A percentile compares a stretch with the other conserved stretches of the same genome.
Evolutionary conservation across 1,140 invertebrate species (phyloP).

Genomic region (Tetranychus cinnabarinus): DNA sequence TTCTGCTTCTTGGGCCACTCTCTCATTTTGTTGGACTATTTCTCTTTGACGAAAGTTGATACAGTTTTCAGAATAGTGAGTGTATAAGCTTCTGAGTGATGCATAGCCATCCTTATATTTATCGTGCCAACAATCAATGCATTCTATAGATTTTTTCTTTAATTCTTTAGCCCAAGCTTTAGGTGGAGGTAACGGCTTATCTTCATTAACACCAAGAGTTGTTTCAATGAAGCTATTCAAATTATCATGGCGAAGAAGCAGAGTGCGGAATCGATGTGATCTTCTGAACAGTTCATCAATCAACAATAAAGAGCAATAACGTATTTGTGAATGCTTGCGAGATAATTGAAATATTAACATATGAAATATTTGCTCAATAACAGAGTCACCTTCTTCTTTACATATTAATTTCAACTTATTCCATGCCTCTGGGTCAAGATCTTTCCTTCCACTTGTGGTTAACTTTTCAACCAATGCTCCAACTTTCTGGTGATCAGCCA

Average conservation of each 20-base stretch:
- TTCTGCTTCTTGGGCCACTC: constrained; percentile 14
- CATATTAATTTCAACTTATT: constrained; percentile 24
- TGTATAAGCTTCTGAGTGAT: constrained; percentile 25
- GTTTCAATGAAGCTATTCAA: constrained; percentile 27
- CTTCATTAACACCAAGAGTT: constrained; percentile 22
- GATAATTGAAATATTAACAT: constrained; percentile 25
- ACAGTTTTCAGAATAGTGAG: constrained; percentile 22
- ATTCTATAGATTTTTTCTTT: constrained; percentile 22
- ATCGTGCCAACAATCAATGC: constrained; percentile 27
- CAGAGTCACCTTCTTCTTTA: constrained; percentile 20
- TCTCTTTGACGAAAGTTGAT: constrained; percentile 3
- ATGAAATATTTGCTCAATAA: constrained; percentile 24
- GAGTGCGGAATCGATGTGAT: constrained; percentile 29
- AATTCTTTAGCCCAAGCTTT: constrained; percentile 23
- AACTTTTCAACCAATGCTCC: too few relatives aligned
- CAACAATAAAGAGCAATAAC: constrained; percentile 28
- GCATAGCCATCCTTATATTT: constrained; percentile 28
- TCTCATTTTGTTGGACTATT: constrained; percentile 9
- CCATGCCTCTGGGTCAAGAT: constrained; percentile 20
- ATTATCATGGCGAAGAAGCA: constrained; percentile 21
- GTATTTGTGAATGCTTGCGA: constrained; percentile 30
- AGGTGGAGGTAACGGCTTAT: constrained; percentile 27
- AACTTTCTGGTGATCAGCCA: too few relatives aligned
- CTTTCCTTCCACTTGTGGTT: too few relatives aligned
- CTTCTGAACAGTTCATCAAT: constrained; percentile 29